Conservation (phyloP, 2,888 invertebrate species). For the Busseola fusca region DNA sequence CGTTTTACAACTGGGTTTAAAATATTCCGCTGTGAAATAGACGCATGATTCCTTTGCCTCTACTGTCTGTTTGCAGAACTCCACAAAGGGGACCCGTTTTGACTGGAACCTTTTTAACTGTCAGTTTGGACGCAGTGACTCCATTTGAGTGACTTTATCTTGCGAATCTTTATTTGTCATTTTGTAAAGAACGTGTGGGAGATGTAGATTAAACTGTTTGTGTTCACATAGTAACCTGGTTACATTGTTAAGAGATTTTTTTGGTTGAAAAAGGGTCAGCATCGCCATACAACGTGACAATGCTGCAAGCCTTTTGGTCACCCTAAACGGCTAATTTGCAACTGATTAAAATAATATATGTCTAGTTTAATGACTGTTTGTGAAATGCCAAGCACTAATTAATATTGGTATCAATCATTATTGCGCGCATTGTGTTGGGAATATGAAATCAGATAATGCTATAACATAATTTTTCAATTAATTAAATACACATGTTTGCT, state of each 20-base stretch:
- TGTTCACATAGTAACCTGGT: not conserved
- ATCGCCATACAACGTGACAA: not conserved
- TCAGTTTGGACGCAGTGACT: constrained; percentile 37
- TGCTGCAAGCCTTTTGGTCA: not conserved
- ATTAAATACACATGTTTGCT: constrained; percentile 1
- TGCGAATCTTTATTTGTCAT: constrained; percentile 40
- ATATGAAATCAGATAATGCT: constrained; percentile 6
- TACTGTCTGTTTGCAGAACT: constrained; percentile 38
- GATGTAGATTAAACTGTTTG: constrained; percentile 7
- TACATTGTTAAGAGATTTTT: not conserved
- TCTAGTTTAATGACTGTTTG: not conserved
- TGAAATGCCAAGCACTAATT: not conserved
- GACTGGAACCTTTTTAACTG: constrained; percentile 52
- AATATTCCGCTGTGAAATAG: constrained; percentile 49
- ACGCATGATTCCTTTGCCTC: constrained; percentile 35
- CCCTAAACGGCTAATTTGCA: not conserved
- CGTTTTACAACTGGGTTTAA: constrained; percentile 51
- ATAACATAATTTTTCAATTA: constrained; percentile 8
- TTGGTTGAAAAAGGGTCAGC: not conserved
- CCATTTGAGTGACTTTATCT: constrained; percentile 50
- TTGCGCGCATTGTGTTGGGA: constrained; percentile 3
- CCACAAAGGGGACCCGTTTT: constrained; percentile 42
- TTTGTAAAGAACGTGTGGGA: constrained; percentile 20
- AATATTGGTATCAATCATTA: not conserved
- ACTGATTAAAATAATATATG: not conserved